phyloP scores from a whole-genome alignment of 1,140 invertebrate species.

The Anagrus nilaparvatae region DNA sequence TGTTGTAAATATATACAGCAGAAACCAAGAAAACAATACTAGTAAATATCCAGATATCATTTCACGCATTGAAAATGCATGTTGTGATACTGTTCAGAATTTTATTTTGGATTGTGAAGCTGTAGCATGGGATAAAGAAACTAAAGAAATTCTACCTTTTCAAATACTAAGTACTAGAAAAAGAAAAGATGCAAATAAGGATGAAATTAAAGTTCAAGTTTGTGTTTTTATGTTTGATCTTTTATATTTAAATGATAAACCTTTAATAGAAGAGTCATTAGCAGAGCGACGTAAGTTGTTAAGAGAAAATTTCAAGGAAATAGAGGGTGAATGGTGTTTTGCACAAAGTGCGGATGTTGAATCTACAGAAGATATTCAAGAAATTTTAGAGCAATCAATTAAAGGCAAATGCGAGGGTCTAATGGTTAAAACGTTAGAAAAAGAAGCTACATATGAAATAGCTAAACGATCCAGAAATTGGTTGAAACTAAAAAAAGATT shows the following conservation, averaged over 20 bases:
- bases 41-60: constrained; percentile 97
- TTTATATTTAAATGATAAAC: constrained; percentile 84
- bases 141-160: constrained; percentile 90
- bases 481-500: constrained; percentile 98
- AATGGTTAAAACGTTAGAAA: constrained; percentile 95
- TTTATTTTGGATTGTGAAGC: constrained; percentile 95
- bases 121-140: constrained; percentile 90
- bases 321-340: constrained; percentile 81
- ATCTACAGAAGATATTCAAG: constrained; percentile 85
- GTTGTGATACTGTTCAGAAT: constrained; percentile 55
- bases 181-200: constrained; percentile 83
- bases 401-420: constrained; percentile 96
- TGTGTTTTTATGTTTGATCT: constrained; percentile 98
- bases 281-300: constrained; percentile 65
- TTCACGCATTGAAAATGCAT: constrained; percentile 52
- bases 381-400: constrained; percentile 92
- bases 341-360: constrained; percentile 76
- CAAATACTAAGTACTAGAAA: constrained; percentile 94
- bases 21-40: constrained; percentile 98
- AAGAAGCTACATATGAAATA: constrained; percentile 95
- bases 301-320: constrained; percentile 61
- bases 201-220: constrained; percentile 93
- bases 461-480: constrained; percentile 94
- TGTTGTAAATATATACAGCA: constrained; percentile 75
- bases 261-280: constrained; percentile 76